Percentiles rank a stretch among this genome's conserved stretches.
phyloP scores from a whole-genome alignment of 2,113 vertebrate species.

The Oenanthe melanoleuca region DNA sequence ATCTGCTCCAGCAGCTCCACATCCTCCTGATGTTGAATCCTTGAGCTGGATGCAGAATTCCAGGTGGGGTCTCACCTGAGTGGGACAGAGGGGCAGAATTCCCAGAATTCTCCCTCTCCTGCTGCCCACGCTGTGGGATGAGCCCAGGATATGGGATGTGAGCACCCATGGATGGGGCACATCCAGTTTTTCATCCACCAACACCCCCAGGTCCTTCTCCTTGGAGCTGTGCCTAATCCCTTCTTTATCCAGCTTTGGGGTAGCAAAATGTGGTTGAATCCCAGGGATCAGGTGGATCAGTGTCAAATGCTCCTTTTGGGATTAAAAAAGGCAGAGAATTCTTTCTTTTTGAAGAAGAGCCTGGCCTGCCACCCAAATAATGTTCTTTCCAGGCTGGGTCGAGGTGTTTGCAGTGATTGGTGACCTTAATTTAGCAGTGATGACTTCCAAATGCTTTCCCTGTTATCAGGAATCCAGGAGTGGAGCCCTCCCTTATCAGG shows the following conservation, averaged over 20 bases:
- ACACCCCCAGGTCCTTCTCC: background rate
- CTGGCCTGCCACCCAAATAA: background rate
- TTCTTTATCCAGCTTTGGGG: background rate
- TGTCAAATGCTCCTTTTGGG: background rate
- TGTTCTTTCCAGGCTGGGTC: background rate
- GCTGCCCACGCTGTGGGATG: background rate
- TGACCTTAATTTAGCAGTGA: background rate
- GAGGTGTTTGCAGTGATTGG: background rate
- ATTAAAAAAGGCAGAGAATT: background rate
- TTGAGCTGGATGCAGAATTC: background rate
- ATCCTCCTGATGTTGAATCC: rapidly evolving
- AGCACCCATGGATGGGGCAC: too few species aligned
- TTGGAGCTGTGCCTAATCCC: background rate
- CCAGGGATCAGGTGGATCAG: background rate
- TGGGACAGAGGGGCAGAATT: background rate
- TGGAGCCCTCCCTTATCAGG: background rate
- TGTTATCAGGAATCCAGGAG: background rate
- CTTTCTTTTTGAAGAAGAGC: background rate
- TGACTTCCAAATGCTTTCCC: background rate
- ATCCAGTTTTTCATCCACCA: background rate
- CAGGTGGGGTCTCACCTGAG: background rate
- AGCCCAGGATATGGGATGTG: background rate
- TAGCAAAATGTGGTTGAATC: background rate
- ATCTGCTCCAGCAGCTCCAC: rapidly evolving
- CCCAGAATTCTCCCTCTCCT: background rate